Conservation (phyloP, 2,888 invertebrate species). For the Venusia cambrica region DNA sequence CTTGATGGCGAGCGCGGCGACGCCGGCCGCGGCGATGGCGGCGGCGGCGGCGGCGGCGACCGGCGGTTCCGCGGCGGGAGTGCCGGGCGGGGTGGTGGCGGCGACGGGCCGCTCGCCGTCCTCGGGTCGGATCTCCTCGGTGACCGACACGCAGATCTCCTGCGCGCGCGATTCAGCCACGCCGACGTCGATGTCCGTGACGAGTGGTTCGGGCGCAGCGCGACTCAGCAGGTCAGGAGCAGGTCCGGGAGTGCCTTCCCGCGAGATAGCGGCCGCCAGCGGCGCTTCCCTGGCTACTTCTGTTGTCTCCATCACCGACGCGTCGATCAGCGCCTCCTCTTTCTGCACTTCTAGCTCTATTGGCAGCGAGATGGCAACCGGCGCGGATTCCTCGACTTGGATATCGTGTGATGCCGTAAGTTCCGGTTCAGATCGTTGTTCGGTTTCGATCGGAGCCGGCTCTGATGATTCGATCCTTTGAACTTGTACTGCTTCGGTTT, state of each 20-base stretch:
- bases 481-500: conserved; percentile 27
- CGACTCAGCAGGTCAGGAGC: no score
- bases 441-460: conserved; percentile 7
- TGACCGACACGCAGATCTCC: conserved; percentile 74
- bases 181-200: conserved; percentile 66
- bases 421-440: conserved; percentile 1
- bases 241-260: no score
- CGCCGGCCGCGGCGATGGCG: conserved; percentile 43
- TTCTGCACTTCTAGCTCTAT: conserved; percentile 1
- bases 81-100: conserved; percentile 38
- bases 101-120: conserved; percentile 47
- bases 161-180: conserved; percentile 66
- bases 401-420: no score
- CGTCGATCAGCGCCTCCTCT: conserved; percentile 20
- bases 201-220: no score
- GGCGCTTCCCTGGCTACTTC: conserved; percentile 17
- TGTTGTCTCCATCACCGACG: no score
- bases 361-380: conserved; percentile 26
- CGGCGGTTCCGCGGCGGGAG: conserved; percentile 42
- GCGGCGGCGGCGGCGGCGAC: conserved; percentile 47
- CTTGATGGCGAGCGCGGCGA: conserved; percentile 32
- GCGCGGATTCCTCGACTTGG: no score
- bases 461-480: conserved; percentile 24
- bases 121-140: conserved; percentile 56
- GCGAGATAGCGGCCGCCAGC: conserved; percentile 15